Evolutionary conservation across 1,140 invertebrate genomes (phyloP).

Genomic region (Atta colombica): DNA sequence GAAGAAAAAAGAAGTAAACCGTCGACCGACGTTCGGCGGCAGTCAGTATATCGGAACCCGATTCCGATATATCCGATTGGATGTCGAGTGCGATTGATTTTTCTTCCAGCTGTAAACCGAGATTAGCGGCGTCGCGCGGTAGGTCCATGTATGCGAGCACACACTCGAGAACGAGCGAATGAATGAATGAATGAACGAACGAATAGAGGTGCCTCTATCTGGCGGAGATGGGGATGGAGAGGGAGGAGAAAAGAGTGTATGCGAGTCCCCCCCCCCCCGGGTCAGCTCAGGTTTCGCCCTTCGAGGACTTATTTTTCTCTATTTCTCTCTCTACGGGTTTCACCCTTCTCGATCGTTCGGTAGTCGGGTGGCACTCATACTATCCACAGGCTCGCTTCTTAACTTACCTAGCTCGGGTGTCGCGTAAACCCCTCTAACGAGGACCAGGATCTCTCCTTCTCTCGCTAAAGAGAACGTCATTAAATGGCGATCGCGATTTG

Average conservation of each 20-base stretch:
- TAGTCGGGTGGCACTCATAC: conserved; percentile 22
- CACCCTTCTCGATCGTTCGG: not conserved
- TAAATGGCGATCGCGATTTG: conserved; percentile 30
- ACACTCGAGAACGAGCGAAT: conserved; percentile 32
- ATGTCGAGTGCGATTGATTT: conserved; percentile 64
- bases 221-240: not conserved
- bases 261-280: not conserved
- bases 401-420: conserved; percentile 52
- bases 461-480: not conserved
- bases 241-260: not conserved
- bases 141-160: conserved; percentile 62
- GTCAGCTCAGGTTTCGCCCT: conserved; percentile 43
- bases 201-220: conserved; percentile 57
- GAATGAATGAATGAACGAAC: conserved; percentile 41
- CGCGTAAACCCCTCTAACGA: conserved; percentile 39
- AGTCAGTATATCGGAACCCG: conserved; percentile 34
- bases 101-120: conserved; percentile 63
- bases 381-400: not conserved
- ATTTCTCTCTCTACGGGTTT: not conserved
- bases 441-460: not conserved
- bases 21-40: not conserved
- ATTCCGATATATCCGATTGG: conserved; percentile 49
- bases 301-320: conserved; percentile 33
- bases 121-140: conserved; percentile 65
- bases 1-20: conserved; percentile 2